Evolutionary conservation across 2,888 invertebrate genomes (phyloP).

Genomic region (Dynastes hyllus): DNA sequence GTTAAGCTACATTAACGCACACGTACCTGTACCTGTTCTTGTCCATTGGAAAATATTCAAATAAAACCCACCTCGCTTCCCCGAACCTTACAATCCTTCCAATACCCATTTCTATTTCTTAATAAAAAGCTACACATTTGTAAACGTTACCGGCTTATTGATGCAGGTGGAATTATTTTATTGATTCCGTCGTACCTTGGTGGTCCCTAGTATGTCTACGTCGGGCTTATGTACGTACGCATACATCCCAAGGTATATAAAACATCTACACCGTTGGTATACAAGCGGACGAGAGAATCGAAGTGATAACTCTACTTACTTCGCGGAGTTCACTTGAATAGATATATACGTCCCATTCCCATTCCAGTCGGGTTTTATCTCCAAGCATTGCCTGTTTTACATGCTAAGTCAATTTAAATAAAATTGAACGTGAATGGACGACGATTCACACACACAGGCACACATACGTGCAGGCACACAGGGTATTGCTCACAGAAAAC

Average conservation of each 20-base stretch:
- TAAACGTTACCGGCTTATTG: conserved; percentile 57
- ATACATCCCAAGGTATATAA: not conserved
- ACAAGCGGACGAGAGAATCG: conserved; percentile 24
- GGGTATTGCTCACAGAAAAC: too few species aligned
- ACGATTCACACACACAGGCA: too few species aligned
- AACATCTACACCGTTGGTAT: not conserved
- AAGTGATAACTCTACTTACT: conserved; percentile 45
- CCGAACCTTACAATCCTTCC: too few species aligned
- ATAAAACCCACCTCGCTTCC: not conserved
- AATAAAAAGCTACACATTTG: conserved; percentile 60
- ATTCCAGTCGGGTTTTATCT: conserved; percentile 41
- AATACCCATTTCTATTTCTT: conserved; percentile 54
- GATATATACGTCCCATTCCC: conserved; percentile 23
- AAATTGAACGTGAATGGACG: conserved; percentile 46
- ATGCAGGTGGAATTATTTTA: conserved; percentile 60
- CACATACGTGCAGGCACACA: too few species aligned
- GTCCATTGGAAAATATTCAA: conserved; percentile 17
- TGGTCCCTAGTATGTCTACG: conserved; percentile 54
- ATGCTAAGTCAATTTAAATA: conserved; percentile 52
- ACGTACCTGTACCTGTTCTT: too few species aligned
- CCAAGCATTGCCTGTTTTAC: conserved; percentile 50
- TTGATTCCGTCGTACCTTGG: conserved; percentile 60
- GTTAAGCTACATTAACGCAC: too few species aligned
- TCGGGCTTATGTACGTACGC: conserved; percentile 21
- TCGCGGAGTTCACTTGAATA: conserved; percentile 12